Conservation (phyloP, 2,888 invertebrate genomes). For the Pristionchus fissidentatus region DNA sequence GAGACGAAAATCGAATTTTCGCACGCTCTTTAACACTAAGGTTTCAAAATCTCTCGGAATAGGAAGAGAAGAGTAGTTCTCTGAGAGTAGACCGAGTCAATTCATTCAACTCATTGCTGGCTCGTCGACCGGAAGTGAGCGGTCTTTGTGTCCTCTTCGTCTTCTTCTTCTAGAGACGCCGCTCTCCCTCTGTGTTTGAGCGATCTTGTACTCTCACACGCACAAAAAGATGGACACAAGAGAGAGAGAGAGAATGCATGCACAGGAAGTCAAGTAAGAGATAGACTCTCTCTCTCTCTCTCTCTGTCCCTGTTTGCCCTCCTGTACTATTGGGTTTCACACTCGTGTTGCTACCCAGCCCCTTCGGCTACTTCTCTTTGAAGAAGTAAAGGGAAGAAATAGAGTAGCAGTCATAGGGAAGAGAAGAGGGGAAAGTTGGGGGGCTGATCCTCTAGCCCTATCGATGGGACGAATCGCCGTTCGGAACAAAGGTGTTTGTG, state of each 20-base stretch:
- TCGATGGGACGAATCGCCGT: conserved; percentile 16
- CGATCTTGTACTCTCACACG: conserved; percentile 34
- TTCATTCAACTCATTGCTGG: conserved; percentile 1
- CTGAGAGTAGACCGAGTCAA: no score
- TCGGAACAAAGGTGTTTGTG: conserved; percentile 36
- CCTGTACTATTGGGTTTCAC: neutral
- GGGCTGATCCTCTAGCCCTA: no score
- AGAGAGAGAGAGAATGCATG: no score
- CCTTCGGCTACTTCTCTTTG: conserved; percentile 21
- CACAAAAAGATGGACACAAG: conserved; percentile 38
- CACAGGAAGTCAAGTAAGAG: conserved; percentile 36
- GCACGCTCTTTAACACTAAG: no score
- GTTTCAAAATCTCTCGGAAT: no score
- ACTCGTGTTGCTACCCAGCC: no score
- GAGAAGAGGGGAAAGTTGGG: neutral
- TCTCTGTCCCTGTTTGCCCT: conserved; percentile 8
- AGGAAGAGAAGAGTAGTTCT: no score
- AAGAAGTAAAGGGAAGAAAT: neutral
- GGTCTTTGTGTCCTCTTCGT: conserved; percentile 28
- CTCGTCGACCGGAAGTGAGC: conserved; percentile 28
- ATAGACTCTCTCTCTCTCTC: neutral
- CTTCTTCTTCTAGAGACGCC: neutral
- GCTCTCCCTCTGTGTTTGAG: neutral
- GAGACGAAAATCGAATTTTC: no score
- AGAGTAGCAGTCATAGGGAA: neutral